phyloP scores from a whole-genome alignment of 2,113 vertebrate genomes.

The Thunnus maccoyii region DNA sequence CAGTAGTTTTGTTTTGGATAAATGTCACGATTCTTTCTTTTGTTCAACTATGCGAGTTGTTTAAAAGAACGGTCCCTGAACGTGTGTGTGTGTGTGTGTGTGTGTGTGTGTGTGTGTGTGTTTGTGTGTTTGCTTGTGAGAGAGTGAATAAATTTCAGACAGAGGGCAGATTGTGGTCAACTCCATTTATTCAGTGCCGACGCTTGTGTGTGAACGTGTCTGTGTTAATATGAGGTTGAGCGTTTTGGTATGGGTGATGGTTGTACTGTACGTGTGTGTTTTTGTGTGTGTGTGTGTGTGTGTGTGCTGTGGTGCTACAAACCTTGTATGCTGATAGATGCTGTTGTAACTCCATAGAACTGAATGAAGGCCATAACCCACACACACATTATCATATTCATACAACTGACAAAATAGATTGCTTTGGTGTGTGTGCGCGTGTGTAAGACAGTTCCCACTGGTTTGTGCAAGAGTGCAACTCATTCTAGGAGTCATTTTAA shows the following conservation, averaged over 20 bases:
- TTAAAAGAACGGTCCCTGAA: neutral
- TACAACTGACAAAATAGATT: conserved; percentile 69
- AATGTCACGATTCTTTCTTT: conserved; percentile 15
- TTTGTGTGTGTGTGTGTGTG: conserved; percentile 36
- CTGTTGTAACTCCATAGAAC: conserved; percentile 58
- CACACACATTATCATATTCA: conserved; percentile 76
- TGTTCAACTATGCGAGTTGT: neutral
- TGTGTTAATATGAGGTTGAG: conserved; percentile 26
- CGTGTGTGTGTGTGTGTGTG: conserved; percentile 6
- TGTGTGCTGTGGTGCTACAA: conserved; percentile 27
- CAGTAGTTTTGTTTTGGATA: neutral
- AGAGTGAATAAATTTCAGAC: conserved; percentile 70
- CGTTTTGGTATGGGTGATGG: conserved; percentile 7
- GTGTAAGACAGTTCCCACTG: neutral
- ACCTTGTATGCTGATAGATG: conserved; percentile 68
- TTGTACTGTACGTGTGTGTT: conserved; percentile 12
- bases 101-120: conserved; percentile 13
- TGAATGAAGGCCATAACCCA: conserved; percentile 71
- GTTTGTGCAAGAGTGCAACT: conserved; percentile 41
- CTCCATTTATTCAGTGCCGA: conserved; percentile 74
- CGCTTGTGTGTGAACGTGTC: conserved; percentile 5
- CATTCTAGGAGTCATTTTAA: conserved; percentile 69
- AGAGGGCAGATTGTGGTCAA: conserved; percentile 77
- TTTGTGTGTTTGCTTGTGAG: conserved; percentile 11
- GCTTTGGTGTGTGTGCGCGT: conserved; percentile 45